Evolutionary conservation across 2,113 vertebrate genomes (phyloP), one percentile per base, ranked within the genome.

Genomic region (Sorex fumeus): DNA sequence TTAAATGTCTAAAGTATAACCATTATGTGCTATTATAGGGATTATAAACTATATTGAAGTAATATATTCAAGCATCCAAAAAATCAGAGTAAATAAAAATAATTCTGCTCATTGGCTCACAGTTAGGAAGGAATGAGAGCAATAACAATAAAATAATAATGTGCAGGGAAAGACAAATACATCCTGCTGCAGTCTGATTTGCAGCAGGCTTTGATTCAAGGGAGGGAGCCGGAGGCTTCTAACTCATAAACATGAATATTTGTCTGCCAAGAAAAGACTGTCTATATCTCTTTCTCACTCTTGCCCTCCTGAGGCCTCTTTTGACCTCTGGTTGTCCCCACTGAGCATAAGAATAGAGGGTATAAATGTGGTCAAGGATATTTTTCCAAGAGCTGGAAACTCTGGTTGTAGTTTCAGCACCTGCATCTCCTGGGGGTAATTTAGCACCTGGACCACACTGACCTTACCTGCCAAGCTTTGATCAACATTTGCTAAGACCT

Each of bases 141-240:
- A 95, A 96, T 96, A 97, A 96, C 93, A 97, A 95, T 97, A 97
- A 97, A 96, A 96, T 96, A 96, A 96, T 96, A 95, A 96, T 95
- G 94, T 85, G 87, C 80, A 79, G 88, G 80, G 91, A 81, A 95
- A 96, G 92, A 95, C 84, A 85, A 93, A 96, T 95, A 90, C 72
- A 91, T 94, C 70, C 78, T 80, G 84, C 81, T 50, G 88, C 87
- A 93, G 91, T 86, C 84, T 62, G 67, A 79, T 77, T 87, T 96
- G 93, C 72, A n/a, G 89, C 88, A 88, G 75, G 50, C 72, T 50
- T 88, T 76, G 77, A 95, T 95, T 81, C 92, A 92, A 93, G 69
- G 86, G 80, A 94, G 89, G 91, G 92, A 95, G 91, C 92, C 83
- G 0, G 95, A 96, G 93, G 93, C 90, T 93, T 94, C 94, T 91